Conservation (phyloP, 2,113 vertebrate genomes). For the Gnathonemus echidnorhynchus region DNA sequence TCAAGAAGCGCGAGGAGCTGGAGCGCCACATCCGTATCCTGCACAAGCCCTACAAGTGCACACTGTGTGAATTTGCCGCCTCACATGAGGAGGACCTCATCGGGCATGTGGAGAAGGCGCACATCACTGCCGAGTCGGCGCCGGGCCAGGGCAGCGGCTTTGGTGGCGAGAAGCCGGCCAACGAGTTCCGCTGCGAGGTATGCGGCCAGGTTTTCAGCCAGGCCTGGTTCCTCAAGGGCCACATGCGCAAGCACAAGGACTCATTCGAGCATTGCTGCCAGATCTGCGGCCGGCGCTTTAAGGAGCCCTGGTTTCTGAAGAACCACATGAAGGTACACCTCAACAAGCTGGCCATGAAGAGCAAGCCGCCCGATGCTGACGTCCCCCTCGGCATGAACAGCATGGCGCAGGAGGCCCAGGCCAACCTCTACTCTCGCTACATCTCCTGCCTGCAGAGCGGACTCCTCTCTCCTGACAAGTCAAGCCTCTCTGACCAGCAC, state of each 20-base stretch:
- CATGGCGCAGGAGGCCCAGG: slow-evolving; percentile 89
- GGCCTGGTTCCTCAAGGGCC: slow-evolving; percentile 98
- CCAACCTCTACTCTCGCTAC: slow-evolving; percentile 90
- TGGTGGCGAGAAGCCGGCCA: slow-evolving; percentile 71
- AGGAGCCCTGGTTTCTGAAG: slow-evolving; percentile 98
- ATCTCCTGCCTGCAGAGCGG: slow-evolving; percentile 93
- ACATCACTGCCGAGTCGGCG: slow-evolving; percentile 91
- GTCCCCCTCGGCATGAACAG: slow-evolving; percentile 72
- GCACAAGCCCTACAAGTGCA: slow-evolving; percentile 98
- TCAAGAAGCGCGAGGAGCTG: slow-evolving; percentile 94
- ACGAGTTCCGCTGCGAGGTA: slow-evolving; percentile 92
- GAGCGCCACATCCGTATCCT: slow-evolving; percentile 96
- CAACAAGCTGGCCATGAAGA: slow-evolving; percentile 94
- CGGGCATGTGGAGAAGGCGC: slow-evolving; percentile 94
- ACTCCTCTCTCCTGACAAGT: slow-evolving; percentile 85
- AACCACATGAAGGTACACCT: slow-evolving; percentile 99
- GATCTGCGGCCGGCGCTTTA: slow-evolving; percentile 95
- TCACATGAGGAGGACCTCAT: slow-evolving; percentile 96
- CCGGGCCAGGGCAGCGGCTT: slow-evolving; percentile 74
- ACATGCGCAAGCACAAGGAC: slow-evolving; percentile 99
- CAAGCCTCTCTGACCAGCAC: slow-evolving; percentile 76
- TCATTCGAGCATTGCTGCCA: slow-evolving; percentile 98
- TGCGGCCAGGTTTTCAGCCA: slow-evolving; percentile 96
- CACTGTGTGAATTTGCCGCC: slow-evolving; percentile 90
- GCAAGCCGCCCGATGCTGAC: slow-evolving; percentile 75